These are phyloP conservation scores for Rousettus leschenaultii DNA, from an alignment of 2,113 vertebrate genomes.

Conservation along the genomic window DNA sequence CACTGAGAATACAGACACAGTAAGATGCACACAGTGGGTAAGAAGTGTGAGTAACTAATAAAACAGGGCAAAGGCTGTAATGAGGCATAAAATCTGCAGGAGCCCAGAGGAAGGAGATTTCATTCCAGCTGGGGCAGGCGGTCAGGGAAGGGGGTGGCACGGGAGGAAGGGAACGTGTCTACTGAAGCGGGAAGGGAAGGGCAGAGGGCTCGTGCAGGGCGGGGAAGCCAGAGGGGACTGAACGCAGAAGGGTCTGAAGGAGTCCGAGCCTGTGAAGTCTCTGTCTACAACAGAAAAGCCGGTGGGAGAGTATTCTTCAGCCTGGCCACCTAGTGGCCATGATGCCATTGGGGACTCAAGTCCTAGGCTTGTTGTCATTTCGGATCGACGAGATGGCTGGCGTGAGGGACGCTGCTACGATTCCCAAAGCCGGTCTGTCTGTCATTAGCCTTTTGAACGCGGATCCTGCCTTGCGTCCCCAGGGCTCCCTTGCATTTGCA, in stretches of 20 bases:
- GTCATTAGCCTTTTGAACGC: not conserved
- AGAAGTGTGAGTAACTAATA: not conserved
- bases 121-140: not conserved
- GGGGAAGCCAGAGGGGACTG: not conserved
- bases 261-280: not conserved
- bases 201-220: no score
- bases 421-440: not conserved
- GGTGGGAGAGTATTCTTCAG: not conserved
- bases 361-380: not conserved
- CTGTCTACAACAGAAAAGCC: not conserved
- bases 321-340: not conserved
- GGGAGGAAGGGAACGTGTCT: not conserved
- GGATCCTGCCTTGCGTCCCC: not conserved
- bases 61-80: not conserved
- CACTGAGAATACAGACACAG: not conserved
- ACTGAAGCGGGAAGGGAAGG: not conserved
- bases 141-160: not conserved
- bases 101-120: not conserved
- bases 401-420: not conserved
- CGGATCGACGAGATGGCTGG: no score
- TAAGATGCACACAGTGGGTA: not conserved
- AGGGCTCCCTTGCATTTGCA: not conserved
- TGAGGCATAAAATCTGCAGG: rapidly evolving
- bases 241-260: not conserved
- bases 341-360: not conserved